Conservation (phyloP, 2,888 invertebrate species). For the Auanema sp. region DNA sequence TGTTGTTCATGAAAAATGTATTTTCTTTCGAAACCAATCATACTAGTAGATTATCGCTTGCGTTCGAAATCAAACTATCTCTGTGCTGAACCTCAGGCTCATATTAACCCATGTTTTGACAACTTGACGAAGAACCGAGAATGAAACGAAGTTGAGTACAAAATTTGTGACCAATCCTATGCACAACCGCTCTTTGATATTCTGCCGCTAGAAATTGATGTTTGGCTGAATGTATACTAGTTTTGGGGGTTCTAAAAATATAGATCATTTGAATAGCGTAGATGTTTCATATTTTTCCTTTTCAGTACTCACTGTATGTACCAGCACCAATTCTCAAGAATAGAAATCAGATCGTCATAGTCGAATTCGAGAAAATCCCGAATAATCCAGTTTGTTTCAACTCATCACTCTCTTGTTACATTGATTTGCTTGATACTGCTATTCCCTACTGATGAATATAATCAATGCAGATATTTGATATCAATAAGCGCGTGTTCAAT, state of each 20-base stretch:
- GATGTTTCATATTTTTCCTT: background rate
- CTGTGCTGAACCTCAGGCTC: background rate
- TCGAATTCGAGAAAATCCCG: conserved; percentile 24
- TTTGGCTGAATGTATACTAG: too few relatives aligned
- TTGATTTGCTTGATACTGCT: conserved; percentile 11
- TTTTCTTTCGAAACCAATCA: too few relatives aligned
- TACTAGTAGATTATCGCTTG: too few relatives aligned
- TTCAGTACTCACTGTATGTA: conserved; percentile 61
- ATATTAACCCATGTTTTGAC: background rate
- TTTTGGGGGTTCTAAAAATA: too few relatives aligned
- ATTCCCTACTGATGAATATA: conserved; percentile 17
- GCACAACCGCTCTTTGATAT: too few relatives aligned
- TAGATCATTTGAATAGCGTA: too few relatives aligned
- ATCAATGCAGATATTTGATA: background rate
- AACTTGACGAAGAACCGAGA: background rate
- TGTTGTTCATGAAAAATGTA: too few relatives aligned
- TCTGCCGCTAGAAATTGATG: too few relatives aligned
- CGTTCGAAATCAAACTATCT: too few relatives aligned
- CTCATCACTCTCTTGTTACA: conserved; percentile 5
- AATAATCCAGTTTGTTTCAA: background rate
- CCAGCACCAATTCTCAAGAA: conserved; percentile 34
- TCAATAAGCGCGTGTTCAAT: background rate
- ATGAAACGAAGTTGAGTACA: background rate
- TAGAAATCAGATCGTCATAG: conserved; percentile 25
- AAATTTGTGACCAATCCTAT: background rate